A percentile compares a stretch with the other conserved stretches of the same genome.
Evolutionary conservation across 1,140 invertebrate species (phyloP).

Genomic region (Luehdorfia chinensis): DNA sequence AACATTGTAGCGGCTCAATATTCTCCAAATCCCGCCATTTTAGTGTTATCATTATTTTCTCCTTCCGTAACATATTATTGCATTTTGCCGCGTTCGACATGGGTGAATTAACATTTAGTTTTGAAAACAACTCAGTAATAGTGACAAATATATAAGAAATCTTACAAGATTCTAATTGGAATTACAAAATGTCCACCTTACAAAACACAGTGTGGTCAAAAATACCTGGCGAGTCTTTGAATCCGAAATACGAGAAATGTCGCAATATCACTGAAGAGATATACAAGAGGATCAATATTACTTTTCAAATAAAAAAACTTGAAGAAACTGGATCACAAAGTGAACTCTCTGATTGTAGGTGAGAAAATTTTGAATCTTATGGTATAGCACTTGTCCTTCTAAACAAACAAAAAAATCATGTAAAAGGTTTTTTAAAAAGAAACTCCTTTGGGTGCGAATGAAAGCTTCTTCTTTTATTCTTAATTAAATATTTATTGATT

Average conservation of each 20-base stretch:
- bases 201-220: conserved; percentile 43
- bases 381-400: too few relatives aligned
- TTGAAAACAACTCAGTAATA: conserved; percentile 10
- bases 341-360: conserved; percentile 59
- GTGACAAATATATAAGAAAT: conserved; percentile 28
- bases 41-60: neutral
- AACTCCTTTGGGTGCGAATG: too few relatives aligned
- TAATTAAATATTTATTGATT: too few relatives aligned
- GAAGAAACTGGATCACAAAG: conserved; percentile 43
- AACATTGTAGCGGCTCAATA: neutral
- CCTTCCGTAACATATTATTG: conserved; percentile 4
- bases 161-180: conserved; percentile 40
- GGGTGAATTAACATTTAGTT: conserved; percentile 13
- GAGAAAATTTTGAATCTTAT: conserved; percentile 16
- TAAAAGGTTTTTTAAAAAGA: too few relatives aligned
- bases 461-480: too few relatives aligned
- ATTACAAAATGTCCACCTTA: conserved; percentile 55
- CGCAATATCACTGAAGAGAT: conserved; percentile 67
- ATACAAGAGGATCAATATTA: conserved; percentile 70
- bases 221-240: conserved; percentile 33
- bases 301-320: conserved; percentile 67
- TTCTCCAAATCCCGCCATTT: conserved; percentile 10
- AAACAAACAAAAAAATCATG: too few relatives aligned
- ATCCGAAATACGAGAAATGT: conserved; percentile 66
- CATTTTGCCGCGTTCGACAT: conserved; percentile 16